These are phyloP conservation scores for Myrmecobius fasciatus DNA, from an alignment of 2,113 vertebrate species.

Conservation along the genomic window DNA sequence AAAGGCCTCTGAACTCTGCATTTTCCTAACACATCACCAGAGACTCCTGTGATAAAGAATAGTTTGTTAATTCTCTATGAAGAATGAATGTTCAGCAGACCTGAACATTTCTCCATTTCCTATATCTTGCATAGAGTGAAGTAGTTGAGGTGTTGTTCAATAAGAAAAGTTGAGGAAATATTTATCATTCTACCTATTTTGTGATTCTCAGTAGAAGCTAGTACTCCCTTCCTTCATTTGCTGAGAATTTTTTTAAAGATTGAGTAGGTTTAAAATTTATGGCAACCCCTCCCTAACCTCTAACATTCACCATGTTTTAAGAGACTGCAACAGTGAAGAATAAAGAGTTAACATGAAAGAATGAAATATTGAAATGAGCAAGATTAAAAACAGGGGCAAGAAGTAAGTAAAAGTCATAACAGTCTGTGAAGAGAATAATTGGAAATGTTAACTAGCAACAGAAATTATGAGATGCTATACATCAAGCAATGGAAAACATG, in stretches of 20 bases:
- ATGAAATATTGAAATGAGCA: conserved; percentile 52
- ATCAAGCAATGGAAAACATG: conserved; percentile 30
- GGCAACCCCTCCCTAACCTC: background rate
- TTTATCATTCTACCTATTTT: conserved; percentile 28
- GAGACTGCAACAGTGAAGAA: background rate
- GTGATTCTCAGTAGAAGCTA: conserved; percentile 11
- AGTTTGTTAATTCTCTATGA: conserved; percentile 58
- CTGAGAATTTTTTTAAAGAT: conserved; percentile 9
- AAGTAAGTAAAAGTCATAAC: conserved; percentile 50
- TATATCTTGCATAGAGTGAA: background rate
- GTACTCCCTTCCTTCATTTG: conserved; percentile 35
- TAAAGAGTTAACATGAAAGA: conserved; percentile 2
- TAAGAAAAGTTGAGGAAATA: conserved; percentile 14
- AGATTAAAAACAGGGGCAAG: conserved; percentile 41
- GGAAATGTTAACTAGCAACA: conserved; percentile 31
- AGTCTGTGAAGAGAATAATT: conserved; percentile 65
- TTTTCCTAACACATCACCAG: conserved; percentile 66
- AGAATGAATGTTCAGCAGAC: conserved; percentile 63
- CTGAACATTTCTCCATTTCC: conserved; percentile 57
- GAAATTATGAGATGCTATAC: conserved; percentile 32
- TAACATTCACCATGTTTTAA: background rate
- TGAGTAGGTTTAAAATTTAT: conserved; percentile 17
- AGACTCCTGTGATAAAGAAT: conserved; percentile 64
- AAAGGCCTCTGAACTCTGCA: conserved; percentile 58
- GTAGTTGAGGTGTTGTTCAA: conserved; percentile 12